Base-by-base conservation (phyloP, 2,113 vertebrate species). In the Peucedramus taeniatus region DNA sequence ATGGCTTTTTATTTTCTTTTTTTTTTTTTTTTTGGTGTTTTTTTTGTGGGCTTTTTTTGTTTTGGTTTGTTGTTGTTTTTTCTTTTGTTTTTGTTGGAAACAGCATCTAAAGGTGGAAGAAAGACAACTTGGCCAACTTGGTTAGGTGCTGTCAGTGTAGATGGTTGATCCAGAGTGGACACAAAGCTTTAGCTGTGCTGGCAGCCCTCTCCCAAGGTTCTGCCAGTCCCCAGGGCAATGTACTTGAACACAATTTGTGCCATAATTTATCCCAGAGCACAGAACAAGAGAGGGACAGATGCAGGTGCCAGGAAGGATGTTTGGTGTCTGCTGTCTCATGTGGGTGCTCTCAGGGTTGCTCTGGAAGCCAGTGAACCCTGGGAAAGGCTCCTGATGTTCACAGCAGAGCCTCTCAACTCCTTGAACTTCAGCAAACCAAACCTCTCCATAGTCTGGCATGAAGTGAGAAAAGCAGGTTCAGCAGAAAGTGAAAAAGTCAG, bases 391-490 rank as follows among this genome's bases (percentile, higher is more conserved):
- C 20, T 63, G 47, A 24, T 59, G 51, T 24, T 87, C 65, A 28
- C 63, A 68, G 84, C 53, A 75, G 27, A 37, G 20, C 71, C 33
- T 83, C 66, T 8, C 57, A 53, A 5, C 21, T 49, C 42, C 51
- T 64, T 4, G 1, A 50, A 61, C 63, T 76, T 50, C 63, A 76
- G 68, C 40, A 44, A 35, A 56, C 44, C 59, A 54, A 72, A 77
- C 16, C 7, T 89, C 60, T 57, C 23, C 27, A 3, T 6, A 33
- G 42, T 27, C 89, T 87, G 92, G 63, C 66, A 21, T 3, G 40
- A 80, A 76, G 49, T 83, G 83, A 76, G 70, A 54, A 40, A 65
- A 71, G 86, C 75, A 88, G 83, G 75, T 59, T 94, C 65, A 88
- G 71, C 92, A 51, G 53, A 86, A 71, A 83, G 92, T 5, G 66